Conservation (phyloP, 2,797 vertebrate species). For the Chrysocyon brachyurus region DNA sequence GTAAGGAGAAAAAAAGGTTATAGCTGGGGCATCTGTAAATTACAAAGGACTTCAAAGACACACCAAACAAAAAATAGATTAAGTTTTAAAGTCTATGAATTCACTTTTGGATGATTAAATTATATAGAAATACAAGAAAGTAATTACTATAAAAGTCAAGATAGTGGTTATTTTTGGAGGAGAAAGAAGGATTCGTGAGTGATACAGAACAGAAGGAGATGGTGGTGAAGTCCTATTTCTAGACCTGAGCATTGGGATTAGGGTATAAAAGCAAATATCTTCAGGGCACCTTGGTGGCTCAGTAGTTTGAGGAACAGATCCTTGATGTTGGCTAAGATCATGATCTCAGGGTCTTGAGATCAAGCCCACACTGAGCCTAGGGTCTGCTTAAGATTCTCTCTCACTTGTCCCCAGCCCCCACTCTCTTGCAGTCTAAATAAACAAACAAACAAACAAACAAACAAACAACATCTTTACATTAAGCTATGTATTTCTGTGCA, state of each 20-base stretch:
- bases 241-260: background rate
- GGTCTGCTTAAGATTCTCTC: background rate
- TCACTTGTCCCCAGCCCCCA: fast-evolving
- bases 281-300: background rate
- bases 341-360: background rate
- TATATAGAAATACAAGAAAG: background rate
- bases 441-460: background rate
- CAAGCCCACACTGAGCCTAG: background rate
- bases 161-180: background rate
- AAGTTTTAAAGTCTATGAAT: background rate
- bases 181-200: background rate
- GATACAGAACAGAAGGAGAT: background rate
- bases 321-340: background rate
- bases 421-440: background rate
- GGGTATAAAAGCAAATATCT: background rate
- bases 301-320: background rate
- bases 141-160: background rate
- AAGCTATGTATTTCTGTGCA: background rate
- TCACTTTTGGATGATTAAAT: background rate
- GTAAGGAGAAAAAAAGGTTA: background rate
- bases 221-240: background rate
- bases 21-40: background rate
- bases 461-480: background rate
- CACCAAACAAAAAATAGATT: background rate
- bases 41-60: background rate